A percentile compares a stretch with the other conserved stretches of the same genome.
These are phyloP conservation scores for Leptopilina syphax DNA, from an alignment of 2,888 invertebrate genomes.

Conservation along the genomic window DNA sequence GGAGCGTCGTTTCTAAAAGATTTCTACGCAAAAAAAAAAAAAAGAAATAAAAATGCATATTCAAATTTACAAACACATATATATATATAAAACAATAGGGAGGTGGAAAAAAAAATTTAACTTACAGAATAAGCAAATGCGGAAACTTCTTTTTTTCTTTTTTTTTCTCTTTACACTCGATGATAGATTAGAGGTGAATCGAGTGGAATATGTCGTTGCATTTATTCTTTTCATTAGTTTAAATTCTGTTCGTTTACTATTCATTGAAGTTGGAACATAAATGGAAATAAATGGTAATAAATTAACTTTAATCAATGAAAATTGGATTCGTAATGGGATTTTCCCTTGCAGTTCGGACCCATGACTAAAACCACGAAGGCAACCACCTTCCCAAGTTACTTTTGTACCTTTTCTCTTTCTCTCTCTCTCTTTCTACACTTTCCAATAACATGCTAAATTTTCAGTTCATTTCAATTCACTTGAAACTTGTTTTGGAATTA, in stretches of 20 bases:
- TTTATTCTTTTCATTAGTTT: constrained; percentile 15
- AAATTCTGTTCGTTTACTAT: neutral
- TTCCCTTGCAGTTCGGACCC: constrained; percentile 13
- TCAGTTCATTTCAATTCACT: constrained; percentile 6
- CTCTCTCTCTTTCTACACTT: too few relatives aligned
- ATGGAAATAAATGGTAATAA: constrained; percentile 37
- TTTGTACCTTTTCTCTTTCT: neutral
- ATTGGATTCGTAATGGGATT: neutral
- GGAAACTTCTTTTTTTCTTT: neutral
- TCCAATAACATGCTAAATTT: neutral
- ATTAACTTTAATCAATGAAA: constrained; percentile 24
- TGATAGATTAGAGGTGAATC: neutral
- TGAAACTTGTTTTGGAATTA: neutral
- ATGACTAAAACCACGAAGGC: constrained; percentile 6
- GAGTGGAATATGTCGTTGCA: neutral
- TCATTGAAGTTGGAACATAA: constrained; percentile 9
- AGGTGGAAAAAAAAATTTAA: neutral
- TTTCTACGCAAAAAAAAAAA: neutral
- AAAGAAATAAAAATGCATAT: constrained; percentile 6
- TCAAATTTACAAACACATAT: neutral
- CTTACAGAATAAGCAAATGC: neutral
- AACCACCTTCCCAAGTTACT: constrained; percentile 21
- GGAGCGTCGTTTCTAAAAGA: constrained; percentile 6
- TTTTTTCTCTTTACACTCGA: neutral
- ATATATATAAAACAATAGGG: too few relatives aligned